These are phyloP conservation scores for Automeris io DNA, from an alignment of 2,888 invertebrate species.

Conservation along the genomic window DNA sequence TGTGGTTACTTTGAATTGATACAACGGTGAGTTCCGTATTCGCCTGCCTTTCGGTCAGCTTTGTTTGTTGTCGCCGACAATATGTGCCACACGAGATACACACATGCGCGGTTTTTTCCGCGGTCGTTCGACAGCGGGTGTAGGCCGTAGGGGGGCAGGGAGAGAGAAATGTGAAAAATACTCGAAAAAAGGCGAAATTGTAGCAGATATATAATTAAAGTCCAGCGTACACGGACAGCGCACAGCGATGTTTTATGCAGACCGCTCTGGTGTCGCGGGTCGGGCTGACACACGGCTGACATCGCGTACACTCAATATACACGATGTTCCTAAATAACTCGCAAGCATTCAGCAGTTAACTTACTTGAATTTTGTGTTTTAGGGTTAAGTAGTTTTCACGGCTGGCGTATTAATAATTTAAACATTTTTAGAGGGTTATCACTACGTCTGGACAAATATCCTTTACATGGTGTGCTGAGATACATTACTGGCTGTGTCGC, in stretches of 20 bases:
- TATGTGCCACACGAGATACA: not conserved
- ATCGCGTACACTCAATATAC: conserved; percentile 13
- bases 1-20: no score
- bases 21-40: conserved; percentile 34
- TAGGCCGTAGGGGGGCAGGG: conserved; percentile 41
- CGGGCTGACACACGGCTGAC: conserved; percentile 27
- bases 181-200: conserved; percentile 78
- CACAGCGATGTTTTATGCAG: conserved; percentile 73
- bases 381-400: no score
- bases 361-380: no score
- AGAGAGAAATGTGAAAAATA: conserved; percentile 76
- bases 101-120: conserved; percentile 48
- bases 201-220: conserved; percentile 78
- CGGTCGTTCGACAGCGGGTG: conserved; percentile 60
- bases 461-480: no score
- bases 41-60: conserved; percentile 13
- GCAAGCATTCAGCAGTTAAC: no score
- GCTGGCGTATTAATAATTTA: no score
- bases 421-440: no score
- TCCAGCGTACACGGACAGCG: conserved; percentile 66
- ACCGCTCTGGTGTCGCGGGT: conserved; percentile 55
- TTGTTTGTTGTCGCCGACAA: conserved; percentile 1
- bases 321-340: conserved; percentile 17
- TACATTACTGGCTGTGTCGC: no score
- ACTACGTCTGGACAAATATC: no score